Evolutionary conservation across 2,797 vertebrate genomes (phyloP).

Genomic region (Alfaro cultratus): DNA sequence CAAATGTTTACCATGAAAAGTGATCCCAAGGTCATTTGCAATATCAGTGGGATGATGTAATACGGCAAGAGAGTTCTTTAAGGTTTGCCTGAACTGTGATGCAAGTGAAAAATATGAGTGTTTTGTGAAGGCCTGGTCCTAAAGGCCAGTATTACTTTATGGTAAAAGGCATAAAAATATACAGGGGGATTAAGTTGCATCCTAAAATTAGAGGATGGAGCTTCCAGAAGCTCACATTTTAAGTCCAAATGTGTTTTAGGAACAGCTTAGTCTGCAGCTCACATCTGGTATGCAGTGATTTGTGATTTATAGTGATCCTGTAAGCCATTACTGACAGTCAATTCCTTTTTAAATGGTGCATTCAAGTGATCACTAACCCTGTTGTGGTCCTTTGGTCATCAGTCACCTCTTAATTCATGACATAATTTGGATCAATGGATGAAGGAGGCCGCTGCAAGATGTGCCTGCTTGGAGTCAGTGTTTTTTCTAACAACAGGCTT

Average conservation of each 20-base stretch:
- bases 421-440: constrained; percentile 22
- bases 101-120: background rate
- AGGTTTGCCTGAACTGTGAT: background rate
- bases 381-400: constrained; percentile 3
- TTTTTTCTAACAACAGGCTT: background rate
- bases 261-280: constrained; percentile 17
- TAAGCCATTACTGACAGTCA: constrained; percentile 9
- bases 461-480: background rate
- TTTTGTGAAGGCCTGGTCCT: too few species aligned
- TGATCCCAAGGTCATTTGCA: constrained; percentile 36
- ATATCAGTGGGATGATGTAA: constrained; percentile 17
- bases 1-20: constrained; percentile 59
- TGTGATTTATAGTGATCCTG: constrained; percentile 1
- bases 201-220: background rate
- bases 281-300: constrained; percentile 10
- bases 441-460: background rate
- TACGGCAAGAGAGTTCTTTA: constrained; percentile 7
- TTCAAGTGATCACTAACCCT: constrained; percentile 19
- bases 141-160: background rate
- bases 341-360: constrained; percentile 7
- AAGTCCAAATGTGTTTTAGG: constrained; percentile 9
- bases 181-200: constrained; percentile 13
- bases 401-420: constrained; percentile 4
- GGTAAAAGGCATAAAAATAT: constrained; percentile 8
- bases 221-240: constrained; percentile 10